phyloP scores from a whole-genome alignment of 2,113 vertebrate species.

The Scophthalmus maximus region DNA sequence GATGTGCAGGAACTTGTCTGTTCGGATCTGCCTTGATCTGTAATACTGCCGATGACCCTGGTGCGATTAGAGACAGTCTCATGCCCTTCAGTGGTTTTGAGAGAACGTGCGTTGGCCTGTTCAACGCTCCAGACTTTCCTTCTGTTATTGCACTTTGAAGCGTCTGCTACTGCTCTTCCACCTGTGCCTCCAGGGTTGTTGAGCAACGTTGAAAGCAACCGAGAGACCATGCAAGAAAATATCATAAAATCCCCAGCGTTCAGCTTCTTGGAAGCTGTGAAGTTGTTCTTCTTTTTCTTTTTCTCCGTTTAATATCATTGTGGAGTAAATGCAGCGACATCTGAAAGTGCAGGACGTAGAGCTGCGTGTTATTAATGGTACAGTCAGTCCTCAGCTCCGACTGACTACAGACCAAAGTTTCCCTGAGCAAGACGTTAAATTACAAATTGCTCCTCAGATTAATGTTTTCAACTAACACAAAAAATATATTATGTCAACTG shows the following conservation, averaged over 20 bases:
- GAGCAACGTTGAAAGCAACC: background rate
- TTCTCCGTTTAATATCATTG: background rate
- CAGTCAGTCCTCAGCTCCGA: background rate
- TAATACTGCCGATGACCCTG: slow-evolving; percentile 19
- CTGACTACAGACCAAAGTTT: too few species aligned
- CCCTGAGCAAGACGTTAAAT: too few species aligned
- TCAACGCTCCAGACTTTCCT: slow-evolving; percentile 16
- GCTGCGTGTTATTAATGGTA: background rate
- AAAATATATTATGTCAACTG: too few species aligned
- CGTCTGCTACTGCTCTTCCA: background rate
- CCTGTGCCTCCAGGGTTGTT: background rate
- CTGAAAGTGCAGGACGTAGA: background rate
- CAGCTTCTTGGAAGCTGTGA: too few species aligned
- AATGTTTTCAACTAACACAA: too few species aligned
- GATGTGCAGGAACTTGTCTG: slow-evolving; percentile 50
- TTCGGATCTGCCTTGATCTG: slow-evolving; percentile 29
- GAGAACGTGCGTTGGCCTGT: slow-evolving; percentile 29
- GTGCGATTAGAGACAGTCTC: slow-evolving; percentile 28
- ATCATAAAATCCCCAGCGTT: background rate
- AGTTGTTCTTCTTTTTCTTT: background rate
- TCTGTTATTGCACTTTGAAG: slow-evolving; percentile 25
- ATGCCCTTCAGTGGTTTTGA: slow-evolving; percentile 49
- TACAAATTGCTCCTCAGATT: too few species aligned
- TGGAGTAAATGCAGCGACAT: too few species aligned
- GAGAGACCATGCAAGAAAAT: background rate